A percentile compares a stretch with the other conserved stretches of the same genome.
phyloP scores from a whole-genome alignment of 2,113 vertebrate species.

The Copsychus sechellarum region DNA sequence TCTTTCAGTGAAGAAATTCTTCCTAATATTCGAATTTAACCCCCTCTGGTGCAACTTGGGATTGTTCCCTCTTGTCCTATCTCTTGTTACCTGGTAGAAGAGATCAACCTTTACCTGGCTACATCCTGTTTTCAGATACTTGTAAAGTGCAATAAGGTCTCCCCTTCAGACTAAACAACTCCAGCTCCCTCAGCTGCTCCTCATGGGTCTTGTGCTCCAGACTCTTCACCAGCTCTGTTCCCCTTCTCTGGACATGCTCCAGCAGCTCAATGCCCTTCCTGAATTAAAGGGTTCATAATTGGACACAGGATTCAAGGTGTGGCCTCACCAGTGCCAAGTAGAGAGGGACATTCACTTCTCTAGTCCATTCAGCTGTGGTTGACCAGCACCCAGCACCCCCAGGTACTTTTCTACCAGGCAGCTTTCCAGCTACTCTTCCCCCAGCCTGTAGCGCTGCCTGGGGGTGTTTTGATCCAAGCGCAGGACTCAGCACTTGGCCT shows the following conservation, averaged over 20 bases:
- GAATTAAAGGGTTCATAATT: not conserved
- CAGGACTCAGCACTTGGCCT: not conserved
- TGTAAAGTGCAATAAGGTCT: not conserved
- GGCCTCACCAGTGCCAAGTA: not conserved
- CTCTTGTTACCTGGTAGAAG: not conserved
- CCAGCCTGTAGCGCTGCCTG: accelerated
- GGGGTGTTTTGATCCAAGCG: not conserved
- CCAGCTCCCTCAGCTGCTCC: not conserved
- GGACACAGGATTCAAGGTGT: not conserved
- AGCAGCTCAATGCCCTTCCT: not conserved
- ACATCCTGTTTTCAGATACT: not conserved
- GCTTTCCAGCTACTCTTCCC: not conserved
- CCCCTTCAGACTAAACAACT: not conserved
- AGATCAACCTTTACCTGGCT: not conserved
- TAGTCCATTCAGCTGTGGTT: not conserved
- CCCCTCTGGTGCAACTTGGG: not conserved
- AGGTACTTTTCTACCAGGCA: not conserved
- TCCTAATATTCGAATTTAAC: not conserved
- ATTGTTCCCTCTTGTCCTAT: not conserved
- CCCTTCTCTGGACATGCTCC: not conserved
- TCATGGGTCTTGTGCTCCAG: not conserved
- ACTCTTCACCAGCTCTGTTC: not conserved
- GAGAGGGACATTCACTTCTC: accelerated
- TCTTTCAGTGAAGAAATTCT: not conserved
- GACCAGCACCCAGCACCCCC: not conserved